Evolutionary conservation across 2,797 vertebrate species (phyloP).

Genomic region (Chrysocyon brachyurus): DNA sequence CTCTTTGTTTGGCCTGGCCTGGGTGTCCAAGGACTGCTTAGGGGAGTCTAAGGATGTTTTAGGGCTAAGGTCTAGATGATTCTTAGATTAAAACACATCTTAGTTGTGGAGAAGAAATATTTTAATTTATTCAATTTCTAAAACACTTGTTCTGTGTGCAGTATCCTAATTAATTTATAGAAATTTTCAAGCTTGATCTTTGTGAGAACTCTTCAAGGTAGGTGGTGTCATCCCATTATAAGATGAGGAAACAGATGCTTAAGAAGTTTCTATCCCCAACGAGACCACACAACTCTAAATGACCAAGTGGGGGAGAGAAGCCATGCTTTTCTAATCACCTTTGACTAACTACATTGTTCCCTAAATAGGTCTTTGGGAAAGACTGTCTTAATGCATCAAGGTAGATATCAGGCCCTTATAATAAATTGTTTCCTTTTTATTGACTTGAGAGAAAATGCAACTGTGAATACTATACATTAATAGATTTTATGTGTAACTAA

Average conservation of each 20-base stretch:
- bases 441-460: constrained; percentile 89
- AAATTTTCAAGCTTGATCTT: background rate
- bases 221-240: background rate
- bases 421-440: constrained; percentile 89
- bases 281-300: background rate
- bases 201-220: background rate
- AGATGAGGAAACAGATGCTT: background rate
- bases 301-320: background rate
- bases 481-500: constrained; percentile 88
- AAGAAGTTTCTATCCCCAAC: background rate
- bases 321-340: background rate
- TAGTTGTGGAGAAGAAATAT: background rate
- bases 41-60: background rate
- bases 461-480: constrained; percentile 85
- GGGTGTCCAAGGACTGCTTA: background rate
- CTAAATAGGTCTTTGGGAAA: constrained; percentile 80
- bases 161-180: background rate
- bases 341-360: background rate
- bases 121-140: background rate
- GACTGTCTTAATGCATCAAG: constrained; percentile 85
- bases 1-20: background rate
- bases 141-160: background rate
- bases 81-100: background rate
- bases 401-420: constrained; percentile 84
- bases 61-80: background rate